Evolutionary conservation across 2,797 vertebrate species (phyloP), one percentile per base, ranked within the genome.

Genomic region (Bradypodion ventrale): DNA sequence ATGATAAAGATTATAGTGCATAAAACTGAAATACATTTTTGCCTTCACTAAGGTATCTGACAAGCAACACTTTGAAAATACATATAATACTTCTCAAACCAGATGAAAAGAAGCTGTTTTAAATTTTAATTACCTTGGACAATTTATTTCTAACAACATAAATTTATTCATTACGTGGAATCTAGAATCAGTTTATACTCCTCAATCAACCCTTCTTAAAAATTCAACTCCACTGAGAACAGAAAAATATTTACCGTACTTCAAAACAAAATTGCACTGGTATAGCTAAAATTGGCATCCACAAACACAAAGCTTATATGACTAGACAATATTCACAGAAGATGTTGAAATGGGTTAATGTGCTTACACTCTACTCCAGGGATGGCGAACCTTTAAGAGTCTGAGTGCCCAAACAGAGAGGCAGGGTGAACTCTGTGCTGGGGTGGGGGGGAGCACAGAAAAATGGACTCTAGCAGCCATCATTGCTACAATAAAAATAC

Each of bases 401-500:
- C n/a, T n/a, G n/a, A n/a, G n/a, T n/a, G n/a, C n/a, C n/a, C n/a
- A n/a, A n/a, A n/a, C n/a, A n/a, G n/a, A n/a, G n/a, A n/a, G n/a
- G n/a, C n/a, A n/a, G n/a, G n/a, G n/a, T n/a, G n/a, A n/a, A n/a
- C n/a, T n/a, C n/a, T n/a, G n/a, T n/a, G n/a, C n/a, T n/a, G n/a
- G n/a, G n/a, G n/a, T n/a, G n/a, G n/a, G n/a, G n/a, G n/a, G n/a
- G n/a, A n/a, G n/a, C n/a, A 87, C 91, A 9, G 15, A 15, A 46
- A 91, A 60, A 63, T 68, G 10, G 52, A 29, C 79, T 85, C 81
- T 84, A 85, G 87, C 83, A 78, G 68, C 84, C 80, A 87, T 63
- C 42, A 69, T 62, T 56, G 86, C 44, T 82, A 10, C 12, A 69
- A 6, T 73, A 29, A 65, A 44, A 84, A 46, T 5, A 80, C n/a